Evolutionary conservation across 2,888 invertebrate species (phyloP), one percentile per base, ranked within the genome.

Genomic region (Dorcus hopei): DNA sequence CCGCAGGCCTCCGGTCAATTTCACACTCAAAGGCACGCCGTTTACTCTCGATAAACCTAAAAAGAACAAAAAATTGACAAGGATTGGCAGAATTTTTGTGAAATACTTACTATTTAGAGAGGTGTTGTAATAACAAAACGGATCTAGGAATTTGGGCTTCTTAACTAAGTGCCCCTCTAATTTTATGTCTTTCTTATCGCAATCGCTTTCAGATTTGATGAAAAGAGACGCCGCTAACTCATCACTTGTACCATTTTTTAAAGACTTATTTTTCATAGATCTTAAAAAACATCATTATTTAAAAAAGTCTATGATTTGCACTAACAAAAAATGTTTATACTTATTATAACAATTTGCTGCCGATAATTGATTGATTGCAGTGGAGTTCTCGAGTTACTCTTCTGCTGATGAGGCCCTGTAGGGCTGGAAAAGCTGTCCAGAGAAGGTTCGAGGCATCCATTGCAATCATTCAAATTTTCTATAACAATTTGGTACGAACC

Each of bases 71-170:
- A 33, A 11, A 41, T 23, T 52, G 45, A 39, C 9, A 9, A 4
- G 16, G n/a, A 53, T 53, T 1, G 1, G 1, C 11, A 3, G 2
- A 23, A 6, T 3, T 43, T 16, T 14, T 11, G 23, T 8, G 33
- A 45, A 52, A 52, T 38, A 23, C 2, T 41, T 70, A 77, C 76
- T 72, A 49, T 67, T 74, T 49, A 77, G 61, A n/a, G 76, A 75
- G 16, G 77, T 77, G 54, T 77, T 77, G 54, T 75, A 78, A 63
- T 77, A 73, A 57, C 76, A 77, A 61, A 74, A 69, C 4, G 77
- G 76, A 65, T 77, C 75, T 42, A 74, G 57, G 14, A 76, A 65
- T 61, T 70, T 71, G 2, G 66, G 26, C 8, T 51, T 42, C 41
- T 64, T 52, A 14, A 38, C 43, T 6, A 9, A 9, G 9, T 19